Evolutionary conservation across 2,797 vertebrate genomes (phyloP).

Genomic region (Oreonectes daqikongensis): DNA sequence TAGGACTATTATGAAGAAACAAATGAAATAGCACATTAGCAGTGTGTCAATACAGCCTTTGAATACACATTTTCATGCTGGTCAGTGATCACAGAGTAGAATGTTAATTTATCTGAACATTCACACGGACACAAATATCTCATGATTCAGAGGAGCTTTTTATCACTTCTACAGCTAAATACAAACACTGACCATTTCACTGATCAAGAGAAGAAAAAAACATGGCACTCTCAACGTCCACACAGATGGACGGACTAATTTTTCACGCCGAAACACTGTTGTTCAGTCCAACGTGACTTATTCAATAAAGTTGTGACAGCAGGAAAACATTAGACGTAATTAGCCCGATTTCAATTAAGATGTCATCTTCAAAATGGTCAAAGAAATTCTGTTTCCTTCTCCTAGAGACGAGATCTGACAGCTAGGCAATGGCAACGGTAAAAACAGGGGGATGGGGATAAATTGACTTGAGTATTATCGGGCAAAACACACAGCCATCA

Average conservation of each 20-base stretch:
- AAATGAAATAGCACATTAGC: neutral
- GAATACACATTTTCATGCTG: slow-evolving; percentile 1
- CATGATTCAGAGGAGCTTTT: slow-evolving; percentile 12
- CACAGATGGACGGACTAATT: slow-evolving; percentile 7
- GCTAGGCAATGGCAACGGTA: neutral
- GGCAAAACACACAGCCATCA: neutral
- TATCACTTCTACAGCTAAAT: slow-evolving; percentile 32
- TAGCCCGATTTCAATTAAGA: slow-evolving; percentile 36
- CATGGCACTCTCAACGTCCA: neutral
- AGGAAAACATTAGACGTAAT: slow-evolving; percentile 32
- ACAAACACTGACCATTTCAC: slow-evolving; percentile 22
- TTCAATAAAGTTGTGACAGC: slow-evolving; percentile 20
- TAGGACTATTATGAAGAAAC: neutral
- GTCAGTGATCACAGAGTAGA: slow-evolving; percentile 1
- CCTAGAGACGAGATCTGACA: slow-evolving; percentile 45
- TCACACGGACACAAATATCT: neutral
- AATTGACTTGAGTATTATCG: neutral
- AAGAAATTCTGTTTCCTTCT: slow-evolving; percentile 30
- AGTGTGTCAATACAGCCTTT: neutral
- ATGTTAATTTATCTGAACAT: slow-evolving; percentile 13
- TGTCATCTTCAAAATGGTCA: slow-evolving; percentile 12
- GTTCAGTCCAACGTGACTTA: slow-evolving; percentile 11
- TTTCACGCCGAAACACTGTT: neutral
- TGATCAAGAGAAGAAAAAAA: neutral
- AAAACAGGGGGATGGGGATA: neutral